These are phyloP conservation scores for Camponotus fellah DNA, from an alignment of 2,888 invertebrate species.

Conservation along the genomic window DNA sequence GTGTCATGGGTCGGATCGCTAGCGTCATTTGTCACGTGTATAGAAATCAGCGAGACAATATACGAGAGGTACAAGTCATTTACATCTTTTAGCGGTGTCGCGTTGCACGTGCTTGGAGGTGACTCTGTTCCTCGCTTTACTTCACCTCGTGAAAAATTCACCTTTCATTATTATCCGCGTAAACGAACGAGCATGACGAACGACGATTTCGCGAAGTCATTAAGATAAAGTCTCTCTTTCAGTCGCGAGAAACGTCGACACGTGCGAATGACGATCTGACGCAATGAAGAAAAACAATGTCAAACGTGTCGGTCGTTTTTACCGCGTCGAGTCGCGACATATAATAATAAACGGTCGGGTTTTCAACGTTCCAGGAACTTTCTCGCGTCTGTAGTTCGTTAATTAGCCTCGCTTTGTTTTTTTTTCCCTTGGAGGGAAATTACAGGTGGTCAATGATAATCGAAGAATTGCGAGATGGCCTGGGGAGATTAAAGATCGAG, in stretches of 20 bases:
- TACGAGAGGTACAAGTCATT: conserved; percentile 18
- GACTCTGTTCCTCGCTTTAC: not conserved
- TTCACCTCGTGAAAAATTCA: not conserved
- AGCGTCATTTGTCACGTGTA: conserved; percentile 34
- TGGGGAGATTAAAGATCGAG: not conserved
- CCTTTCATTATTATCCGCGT: not conserved
- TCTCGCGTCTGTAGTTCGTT: not conserved
- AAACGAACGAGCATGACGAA: not conserved
- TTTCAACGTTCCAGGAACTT: not conserved
- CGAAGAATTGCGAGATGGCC: not conserved
- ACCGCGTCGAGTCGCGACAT: not conserved
- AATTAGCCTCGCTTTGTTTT: not conserved
- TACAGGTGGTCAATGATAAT: not conserved
- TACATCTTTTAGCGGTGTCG: conserved; percentile 6
- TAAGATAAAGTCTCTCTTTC: not conserved
- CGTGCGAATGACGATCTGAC: not conserved
- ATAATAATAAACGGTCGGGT: not conserved
- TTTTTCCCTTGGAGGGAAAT: not conserved
- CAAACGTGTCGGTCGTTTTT: conserved; percentile 19
- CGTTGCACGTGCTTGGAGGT: not conserved
- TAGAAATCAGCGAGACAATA: conserved; percentile 5
- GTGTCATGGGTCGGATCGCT: conserved; percentile 14
- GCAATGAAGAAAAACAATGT: not conserved
- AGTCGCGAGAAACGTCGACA: not conserved
- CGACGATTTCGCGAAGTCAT: not conserved